Conservation (phyloP, 1,140 invertebrate species). For the Planococcus citri region DNA sequence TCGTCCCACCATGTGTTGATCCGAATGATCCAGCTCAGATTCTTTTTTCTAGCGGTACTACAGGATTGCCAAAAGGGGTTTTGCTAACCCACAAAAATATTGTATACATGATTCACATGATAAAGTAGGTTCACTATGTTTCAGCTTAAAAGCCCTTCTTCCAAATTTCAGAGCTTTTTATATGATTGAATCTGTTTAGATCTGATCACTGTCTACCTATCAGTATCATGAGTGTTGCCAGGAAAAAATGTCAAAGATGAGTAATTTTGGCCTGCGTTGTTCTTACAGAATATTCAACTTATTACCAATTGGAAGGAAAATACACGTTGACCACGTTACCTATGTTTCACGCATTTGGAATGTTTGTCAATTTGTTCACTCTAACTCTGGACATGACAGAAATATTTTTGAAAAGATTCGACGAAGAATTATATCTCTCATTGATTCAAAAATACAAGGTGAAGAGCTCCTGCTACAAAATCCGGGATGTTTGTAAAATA, state of each 20-base stretch:
- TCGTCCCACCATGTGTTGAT: constrained; percentile 16
- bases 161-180: too few relatives aligned
- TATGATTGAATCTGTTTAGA: too few relatives aligned
- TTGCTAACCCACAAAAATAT: constrained; percentile 61
- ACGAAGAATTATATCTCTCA: constrained; percentile 49
- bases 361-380: constrained; percentile 37
- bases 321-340: constrained; percentile 38
- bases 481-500: neutral
- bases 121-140: constrained; percentile 37
- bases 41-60: constrained; percentile 52
- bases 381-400: constrained; percentile 41
- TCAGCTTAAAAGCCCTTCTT: too few relatives aligned
- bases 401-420: constrained; percentile 51
- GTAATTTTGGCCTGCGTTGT: too few relatives aligned
- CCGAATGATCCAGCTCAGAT: constrained; percentile 34
- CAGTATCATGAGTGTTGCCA: neutral
- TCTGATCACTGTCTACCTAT: too few relatives aligned
- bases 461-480: constrained; percentile 13
- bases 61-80: constrained; percentile 74
- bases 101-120: constrained; percentile 35
- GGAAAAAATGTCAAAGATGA: neutral
- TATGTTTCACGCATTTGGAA: constrained; percentile 52
- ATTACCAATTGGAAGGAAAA: neutral
- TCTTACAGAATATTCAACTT: neutral
- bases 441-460: constrained; percentile 47